Evolutionary conservation across 1,140 invertebrate genomes (phyloP).

Genomic region (Drosophila sulfurigaster): DNA sequence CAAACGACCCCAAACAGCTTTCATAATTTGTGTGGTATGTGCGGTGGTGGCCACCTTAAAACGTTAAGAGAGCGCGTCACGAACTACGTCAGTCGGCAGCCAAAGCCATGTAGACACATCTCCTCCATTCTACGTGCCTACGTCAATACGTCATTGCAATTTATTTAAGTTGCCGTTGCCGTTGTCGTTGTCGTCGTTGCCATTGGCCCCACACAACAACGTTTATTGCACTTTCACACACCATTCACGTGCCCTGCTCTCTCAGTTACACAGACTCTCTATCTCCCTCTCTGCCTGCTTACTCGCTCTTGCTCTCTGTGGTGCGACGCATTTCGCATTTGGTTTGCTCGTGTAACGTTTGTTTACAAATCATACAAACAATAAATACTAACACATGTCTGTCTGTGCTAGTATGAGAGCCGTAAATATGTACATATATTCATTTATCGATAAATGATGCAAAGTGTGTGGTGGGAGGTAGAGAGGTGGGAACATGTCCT

Average conservation of each 20-base stretch:
- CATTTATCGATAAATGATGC: not conserved
- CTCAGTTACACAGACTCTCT: slow-evolving; percentile 54
- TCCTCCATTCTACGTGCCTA: slow-evolving; percentile 40
- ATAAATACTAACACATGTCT: not conserved
- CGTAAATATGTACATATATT: not conserved
- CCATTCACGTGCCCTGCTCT: slow-evolving; percentile 72
- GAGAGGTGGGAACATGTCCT: slow-evolving; percentile 7
- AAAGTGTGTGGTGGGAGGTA: not conserved
- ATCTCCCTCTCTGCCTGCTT: not conserved
- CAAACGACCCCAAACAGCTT: slow-evolving; percentile 1
- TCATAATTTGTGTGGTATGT: slow-evolving; percentile 22
- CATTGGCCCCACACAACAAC: slow-evolving; percentile 32
- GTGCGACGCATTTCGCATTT: not conserved
- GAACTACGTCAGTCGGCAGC: slow-evolving; percentile 67
- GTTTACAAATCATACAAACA: slow-evolving; percentile 55
- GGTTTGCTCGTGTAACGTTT: slow-evolving; percentile 51
- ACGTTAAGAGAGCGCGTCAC: slow-evolving; percentile 59
- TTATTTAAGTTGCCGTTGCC: slow-evolving; percentile 62
- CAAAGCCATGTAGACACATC: slow-evolving; percentile 24
- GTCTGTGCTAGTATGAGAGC: not conserved
- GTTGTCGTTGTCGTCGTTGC: slow-evolving; percentile 22
- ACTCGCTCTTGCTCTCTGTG: not conserved
- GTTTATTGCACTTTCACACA: slow-evolving; percentile 83
- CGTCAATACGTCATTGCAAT: slow-evolving; percentile 76
- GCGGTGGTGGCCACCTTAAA: slow-evolving; percentile 30